Percentiles rank a stretch among this genome's conserved stretches.
These are phyloP conservation scores for Archaeoteleia sp. DNA, from an alignment of 2,888 invertebrate genomes.

Conservation along the genomic window DNA sequence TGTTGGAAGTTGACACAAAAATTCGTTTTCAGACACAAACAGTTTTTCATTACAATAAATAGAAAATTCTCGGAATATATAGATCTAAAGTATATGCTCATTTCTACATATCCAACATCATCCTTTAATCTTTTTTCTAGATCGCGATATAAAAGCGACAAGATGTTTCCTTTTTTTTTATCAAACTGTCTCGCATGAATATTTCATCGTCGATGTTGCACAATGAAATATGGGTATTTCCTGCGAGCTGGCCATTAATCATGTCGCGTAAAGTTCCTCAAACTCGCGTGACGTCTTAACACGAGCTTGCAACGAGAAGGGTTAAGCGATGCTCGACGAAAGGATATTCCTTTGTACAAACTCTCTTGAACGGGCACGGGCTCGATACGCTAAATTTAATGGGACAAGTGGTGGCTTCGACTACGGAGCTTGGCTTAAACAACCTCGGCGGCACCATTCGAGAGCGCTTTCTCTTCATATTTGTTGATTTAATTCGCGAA, in stretches of 20 bases:
- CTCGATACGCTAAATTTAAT: constrained; percentile 31
- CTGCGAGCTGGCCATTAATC: constrained; percentile 35
- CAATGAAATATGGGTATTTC: constrained; percentile 34
- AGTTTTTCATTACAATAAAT: too few relatives aligned
- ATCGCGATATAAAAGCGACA: not conserved
- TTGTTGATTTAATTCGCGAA: constrained; percentile 39
- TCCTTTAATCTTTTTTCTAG: constrained; percentile 1
- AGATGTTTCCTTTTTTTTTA: not conserved
- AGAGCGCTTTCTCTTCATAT: constrained; percentile 8
- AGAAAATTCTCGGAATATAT: too few relatives aligned
- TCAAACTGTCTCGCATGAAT: constrained; percentile 23
- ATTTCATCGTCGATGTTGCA: constrained; percentile 28
- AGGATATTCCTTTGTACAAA: constrained; percentile 23
- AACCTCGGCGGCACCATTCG: constrained; percentile 17
- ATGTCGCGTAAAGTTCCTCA: constrained; percentile 38
- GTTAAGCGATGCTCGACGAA: constrained; percentile 35
- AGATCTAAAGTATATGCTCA: too few relatives aligned
- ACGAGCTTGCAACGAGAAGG: constrained; percentile 31
- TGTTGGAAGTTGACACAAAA: too few relatives aligned
- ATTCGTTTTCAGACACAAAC: too few relatives aligned
- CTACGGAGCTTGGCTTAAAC: constrained; percentile 18
- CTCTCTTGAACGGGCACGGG: constrained; percentile 20
- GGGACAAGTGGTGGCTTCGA: constrained; percentile 25
- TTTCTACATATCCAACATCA: not conserved
- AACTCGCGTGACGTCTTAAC: constrained; percentile 45